These are phyloP conservation scores for Sesamia nonagrioides DNA, from an alignment of 1,140 invertebrate species.

Conservation along the genomic window DNA sequence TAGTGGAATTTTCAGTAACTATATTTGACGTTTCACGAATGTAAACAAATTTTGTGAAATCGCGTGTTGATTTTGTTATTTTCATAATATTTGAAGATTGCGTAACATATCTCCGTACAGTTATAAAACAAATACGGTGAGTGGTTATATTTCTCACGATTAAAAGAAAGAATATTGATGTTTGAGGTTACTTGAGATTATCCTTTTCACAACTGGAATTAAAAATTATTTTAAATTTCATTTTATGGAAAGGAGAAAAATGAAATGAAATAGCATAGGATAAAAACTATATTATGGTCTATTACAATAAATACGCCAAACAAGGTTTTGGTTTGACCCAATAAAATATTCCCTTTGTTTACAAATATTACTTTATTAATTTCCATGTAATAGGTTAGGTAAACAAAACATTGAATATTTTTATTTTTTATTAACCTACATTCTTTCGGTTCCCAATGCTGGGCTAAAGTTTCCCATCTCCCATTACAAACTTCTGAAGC, in stretches of 20 bases:
- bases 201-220: neutral
- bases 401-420: too few relatives aligned
- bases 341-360: too few relatives aligned
- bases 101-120: neutral
- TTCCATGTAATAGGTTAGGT: too few relatives aligned
- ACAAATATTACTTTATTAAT: too few relatives aligned
- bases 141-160: neutral
- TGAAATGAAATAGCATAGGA: neutral
- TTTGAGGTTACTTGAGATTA: conserved; percentile 35
- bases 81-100: conserved; percentile 14
- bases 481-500: too few relatives aligned
- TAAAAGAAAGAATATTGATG: neutral
- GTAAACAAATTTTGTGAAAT: conserved; percentile 61
- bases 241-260: neutral
- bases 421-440: neutral
- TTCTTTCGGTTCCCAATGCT: neutral
- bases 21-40: conserved; percentile 68
- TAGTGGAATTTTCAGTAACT: conserved; percentile 71
- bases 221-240: too few relatives aligned
- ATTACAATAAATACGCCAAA: neutral
- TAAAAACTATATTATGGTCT: conserved; percentile 26
- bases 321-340: too few relatives aligned
- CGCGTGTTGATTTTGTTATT: conserved; percentile 28
- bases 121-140: neutral
- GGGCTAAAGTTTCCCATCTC: neutral